A percentile compares a stretch with the other conserved stretches of the same genome.
Conservation (phyloP, 2,113 vertebrate species). For the Gymnorhina tibicen region DNA sequence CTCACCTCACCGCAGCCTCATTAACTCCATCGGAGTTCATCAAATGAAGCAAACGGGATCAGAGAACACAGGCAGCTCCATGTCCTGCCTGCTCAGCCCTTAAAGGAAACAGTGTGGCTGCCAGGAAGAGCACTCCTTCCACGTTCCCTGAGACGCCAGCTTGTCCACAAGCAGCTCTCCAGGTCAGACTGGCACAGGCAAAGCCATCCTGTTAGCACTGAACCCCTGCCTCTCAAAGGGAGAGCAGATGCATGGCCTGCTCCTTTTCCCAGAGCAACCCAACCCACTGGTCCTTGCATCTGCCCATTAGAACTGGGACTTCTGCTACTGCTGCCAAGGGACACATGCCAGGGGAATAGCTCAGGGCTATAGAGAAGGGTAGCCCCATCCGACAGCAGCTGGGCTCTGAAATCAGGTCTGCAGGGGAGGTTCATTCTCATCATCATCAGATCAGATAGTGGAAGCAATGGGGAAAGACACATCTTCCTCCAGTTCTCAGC, state of each 20-base stretch:
- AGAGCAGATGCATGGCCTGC: accelerated
- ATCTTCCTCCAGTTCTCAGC: neutral
- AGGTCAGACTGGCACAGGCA: neutral
- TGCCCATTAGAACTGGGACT: neutral
- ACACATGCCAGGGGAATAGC: neutral
- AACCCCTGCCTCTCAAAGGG: neutral
- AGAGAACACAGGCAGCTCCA: neutral
- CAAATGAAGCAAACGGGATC: accelerated
- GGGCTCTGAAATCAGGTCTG: neutral
- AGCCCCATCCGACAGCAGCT: neutral
- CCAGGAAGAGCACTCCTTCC: neutral
- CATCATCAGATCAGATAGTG: neutral
- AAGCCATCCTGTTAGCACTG: neutral
- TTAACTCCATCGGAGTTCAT: accelerated
- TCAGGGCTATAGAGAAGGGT: neutral
- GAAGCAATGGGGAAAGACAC: neutral
- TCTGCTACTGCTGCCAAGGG: neutral
- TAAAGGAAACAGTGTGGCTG: neutral
- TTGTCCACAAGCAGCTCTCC: neutral
- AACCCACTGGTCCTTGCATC: neutral
- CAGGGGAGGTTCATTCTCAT: neutral
- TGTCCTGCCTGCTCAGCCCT: neutral
- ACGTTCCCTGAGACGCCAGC: neutral
- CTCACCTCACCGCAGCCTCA: neutral
- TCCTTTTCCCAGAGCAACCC: neutral